Evolutionary conservation across 2,797 vertebrate genomes (phyloP).

Genomic region (Alosa sapidissima): DNA sequence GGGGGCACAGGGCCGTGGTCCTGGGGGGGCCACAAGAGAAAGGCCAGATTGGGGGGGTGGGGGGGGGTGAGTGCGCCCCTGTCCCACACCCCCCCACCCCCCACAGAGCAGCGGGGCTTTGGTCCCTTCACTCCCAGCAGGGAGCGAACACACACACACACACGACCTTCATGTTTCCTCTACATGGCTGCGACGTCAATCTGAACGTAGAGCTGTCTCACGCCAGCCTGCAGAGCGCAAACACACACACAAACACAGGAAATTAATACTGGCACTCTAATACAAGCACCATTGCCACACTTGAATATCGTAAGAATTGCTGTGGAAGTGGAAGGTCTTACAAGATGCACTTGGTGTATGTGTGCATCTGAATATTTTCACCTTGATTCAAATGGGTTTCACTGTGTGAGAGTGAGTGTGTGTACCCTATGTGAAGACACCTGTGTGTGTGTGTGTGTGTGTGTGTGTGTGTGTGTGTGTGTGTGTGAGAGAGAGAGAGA

Average conservation of each 20-base stretch:
- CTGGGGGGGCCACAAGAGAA: too few relatives aligned
- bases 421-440: too few relatives aligned
- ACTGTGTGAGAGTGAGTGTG: background rate
- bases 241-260: background rate
- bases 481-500: background rate
- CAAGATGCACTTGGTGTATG: too few relatives aligned
- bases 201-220: slow-evolving; percentile 95
- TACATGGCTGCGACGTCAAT: slow-evolving; percentile 91
- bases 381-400: too few relatives aligned
- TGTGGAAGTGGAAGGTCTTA: background rate
- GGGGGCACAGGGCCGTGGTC: too few relatives aligned
- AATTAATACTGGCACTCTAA: background rate
- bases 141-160: slow-evolving; percentile 11
- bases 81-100: slow-evolving; percentile 31
- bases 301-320: background rate
- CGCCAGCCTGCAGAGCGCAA: slow-evolving; percentile 76
- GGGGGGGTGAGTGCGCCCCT: slow-evolving; percentile 40
- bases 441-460: background rate
- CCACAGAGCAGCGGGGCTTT: slow-evolving; percentile 74
- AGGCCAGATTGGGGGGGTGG: background rate
- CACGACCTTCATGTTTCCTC: slow-evolving; percentile 30
- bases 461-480: background rate
- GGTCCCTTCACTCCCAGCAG: slow-evolving; percentile 72
- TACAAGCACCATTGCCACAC: background rate
- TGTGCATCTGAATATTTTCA: too few relatives aligned